Evolutionary conservation across 2,797 vertebrate genomes (phyloP), one percentile per base, ranked within the genome.

Genomic region (Enteromius anoplus): DNA sequence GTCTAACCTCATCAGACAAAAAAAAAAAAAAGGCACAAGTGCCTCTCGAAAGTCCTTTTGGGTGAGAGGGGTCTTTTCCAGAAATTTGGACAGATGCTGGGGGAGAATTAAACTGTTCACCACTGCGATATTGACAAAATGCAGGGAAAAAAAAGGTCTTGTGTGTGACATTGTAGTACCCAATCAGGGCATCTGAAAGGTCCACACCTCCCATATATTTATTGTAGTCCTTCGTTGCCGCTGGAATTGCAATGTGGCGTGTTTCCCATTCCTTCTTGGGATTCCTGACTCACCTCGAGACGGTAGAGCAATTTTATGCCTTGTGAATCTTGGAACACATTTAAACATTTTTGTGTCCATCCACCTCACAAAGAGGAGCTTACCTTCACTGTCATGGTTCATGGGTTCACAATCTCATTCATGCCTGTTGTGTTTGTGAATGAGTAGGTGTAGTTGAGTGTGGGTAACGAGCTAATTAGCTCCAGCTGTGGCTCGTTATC

Each of bases 281-380:
- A 71, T 49, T 49, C 69, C 4, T 49, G 26, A 49, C 14, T 5
- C 2, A 23, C 23, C 23, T 71, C 1, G 15, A 51, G 15, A 72
- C 0, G 8, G 17, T 72, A 72, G 45, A 10, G 29, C 26, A 26
- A 21, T 72, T 47, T 32, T 11, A 72, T 21, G 70, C 70, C 45
- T 72, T 51, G 45, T 72, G 70, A 29, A 51, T 72, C 4, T 26
- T 32, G 10, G 45, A 51, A 51, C 70, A 72, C 45, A 72, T 26
- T 21, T 32, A 71, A 71, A 45, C 69, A 32, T 0, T 17, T 19
- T 72, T 10, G 26, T 32, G 69, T 72, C 70, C 70, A 51, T 72
- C 70, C 70, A 72, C 26, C 70, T 72, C 45, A 72, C 45, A 51
- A 72, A 72, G 8, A 71, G 23, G 23, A 71, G 69, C 2, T 49